Conservation (phyloP, 1,140 invertebrate genomes). For the Venturia canescens region DNA sequence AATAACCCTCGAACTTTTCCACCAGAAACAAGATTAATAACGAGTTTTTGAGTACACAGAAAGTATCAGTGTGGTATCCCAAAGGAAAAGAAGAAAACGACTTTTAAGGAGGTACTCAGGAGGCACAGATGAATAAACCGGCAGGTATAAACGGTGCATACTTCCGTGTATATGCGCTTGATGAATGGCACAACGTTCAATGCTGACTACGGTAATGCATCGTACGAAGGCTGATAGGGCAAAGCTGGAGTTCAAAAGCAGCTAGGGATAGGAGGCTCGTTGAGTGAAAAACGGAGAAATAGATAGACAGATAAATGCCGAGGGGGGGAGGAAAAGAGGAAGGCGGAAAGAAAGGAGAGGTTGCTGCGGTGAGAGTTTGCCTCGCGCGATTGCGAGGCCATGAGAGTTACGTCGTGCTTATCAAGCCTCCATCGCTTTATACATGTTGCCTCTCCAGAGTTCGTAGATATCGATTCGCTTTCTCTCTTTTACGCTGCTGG, state of each 20-base stretch:
- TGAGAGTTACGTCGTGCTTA: slow-evolving; percentile 42
- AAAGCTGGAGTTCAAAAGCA: slow-evolving; percentile 8
- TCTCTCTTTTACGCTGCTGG: not conserved
- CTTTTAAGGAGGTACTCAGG: too few relatives aligned
- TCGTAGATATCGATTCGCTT: slow-evolving; percentile 9
- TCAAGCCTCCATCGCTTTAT: slow-evolving; percentile 30
- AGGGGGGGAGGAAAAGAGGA: slow-evolving; percentile 20
- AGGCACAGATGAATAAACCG: too few relatives aligned
- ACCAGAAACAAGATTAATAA: too few relatives aligned
- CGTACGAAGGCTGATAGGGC: not conserved
- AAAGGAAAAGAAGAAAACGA: too few relatives aligned
- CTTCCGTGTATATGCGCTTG: not conserved
- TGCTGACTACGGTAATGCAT: not conserved
- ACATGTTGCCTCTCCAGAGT: slow-evolving; percentile 13
- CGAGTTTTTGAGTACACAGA: too few relatives aligned
- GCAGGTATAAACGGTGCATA: too few relatives aligned
- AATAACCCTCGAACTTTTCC: too few relatives aligned
- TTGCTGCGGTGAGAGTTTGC: slow-evolving; percentile 8
- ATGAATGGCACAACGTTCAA: slow-evolving; percentile 15
- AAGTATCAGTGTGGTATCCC: too few relatives aligned
- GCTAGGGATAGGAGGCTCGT: not conserved
- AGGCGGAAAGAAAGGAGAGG: not conserved
- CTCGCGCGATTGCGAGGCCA: slow-evolving; percentile 38
- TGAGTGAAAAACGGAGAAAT: not conserved
- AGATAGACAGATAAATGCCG: not conserved